Base-by-base conservation (phyloP, 2,888 invertebrate genomes). In the Steinernema hermaphroditum region DNA sequence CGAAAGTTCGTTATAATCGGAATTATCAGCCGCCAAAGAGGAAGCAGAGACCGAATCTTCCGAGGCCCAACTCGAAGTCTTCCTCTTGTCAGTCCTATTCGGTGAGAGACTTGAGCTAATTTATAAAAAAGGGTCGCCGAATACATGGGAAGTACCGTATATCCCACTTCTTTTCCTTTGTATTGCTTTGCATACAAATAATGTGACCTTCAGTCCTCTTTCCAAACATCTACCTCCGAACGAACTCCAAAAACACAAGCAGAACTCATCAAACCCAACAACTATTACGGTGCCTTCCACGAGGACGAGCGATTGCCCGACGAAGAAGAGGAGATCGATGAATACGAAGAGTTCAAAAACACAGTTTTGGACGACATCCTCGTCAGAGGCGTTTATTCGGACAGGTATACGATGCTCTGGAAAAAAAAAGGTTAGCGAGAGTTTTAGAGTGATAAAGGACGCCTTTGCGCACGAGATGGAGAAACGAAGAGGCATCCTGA, bases 401-500 rank as follows among this genome's bases (percentile, higher is more conserved):
- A 62, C n/a, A 29, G 62, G 62, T 50, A 22, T 12, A 22, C 12
- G 50, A 12, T 12, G 6, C 16, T 16, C 4, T 8, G 37, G 6
- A 37, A 8, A 8, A 37, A 37, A 8, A 19, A n/a, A 50, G 24
- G 22, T 24, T 22, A 2, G 22, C 12, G 2, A 22, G 1, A 22
- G 24, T 16, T 50, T 50, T 12, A 50, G 50, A 22, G 62, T 62
- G 4, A 62, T 62, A 12, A 62, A 62, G 19, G 62, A 62, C 32
- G 62, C 62, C 6, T 62, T 62, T 16, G 62, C 62, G 9, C 62
- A 62, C 62, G 62, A 62, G 62, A 62, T 62, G 62, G 62, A 62
- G 29, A 62, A 62, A n/a, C 62, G 32, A n/a, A 12, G 62, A 62
- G 62, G 62, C 8, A 16, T 16, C 32, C 62, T 62, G 12, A 62